phyloP scores from a whole-genome alignment of 2,113 vertebrate species.

The Microtus oregoni region DNA sequence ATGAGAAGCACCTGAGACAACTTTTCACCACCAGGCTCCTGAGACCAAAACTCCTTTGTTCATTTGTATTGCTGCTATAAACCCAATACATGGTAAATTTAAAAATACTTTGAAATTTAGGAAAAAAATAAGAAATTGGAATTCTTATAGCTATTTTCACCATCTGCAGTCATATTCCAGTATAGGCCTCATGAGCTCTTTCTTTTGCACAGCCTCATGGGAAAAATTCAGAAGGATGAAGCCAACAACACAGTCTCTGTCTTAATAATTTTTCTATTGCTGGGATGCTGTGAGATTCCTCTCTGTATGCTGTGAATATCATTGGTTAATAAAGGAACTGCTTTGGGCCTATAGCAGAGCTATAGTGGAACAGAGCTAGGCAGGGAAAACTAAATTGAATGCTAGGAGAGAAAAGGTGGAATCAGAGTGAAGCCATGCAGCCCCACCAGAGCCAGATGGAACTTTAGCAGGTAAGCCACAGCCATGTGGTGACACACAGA shows the following conservation, averaged over 20 bases:
- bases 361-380: too few relatives aligned
- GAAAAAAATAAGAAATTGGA: background rate
- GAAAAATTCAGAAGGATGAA: background rate
- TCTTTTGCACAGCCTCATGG: background rate
- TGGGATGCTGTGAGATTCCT: background rate
- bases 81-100: background rate
- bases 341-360: too few relatives aligned
- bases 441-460: too few relatives aligned
- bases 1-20: conserved; percentile 4
- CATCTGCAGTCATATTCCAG: background rate
- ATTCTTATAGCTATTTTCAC: background rate
- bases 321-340: too few relatives aligned
- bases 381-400: too few relatives aligned
- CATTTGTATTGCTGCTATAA: background rate
- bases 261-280: background rate
- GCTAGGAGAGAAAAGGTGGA: too few relatives aligned
- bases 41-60: background rate
- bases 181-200: background rate
- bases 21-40: background rate
- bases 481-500: too few relatives aligned
- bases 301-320: too few relatives aligned
- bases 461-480: too few relatives aligned
- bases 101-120: conserved; percentile 54
- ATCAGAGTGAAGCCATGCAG: too few relatives aligned
- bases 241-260: background rate